phyloP scores from a whole-genome alignment of 2,113 vertebrate genomes.

The Gymnobelideus leadbeateri region DNA sequence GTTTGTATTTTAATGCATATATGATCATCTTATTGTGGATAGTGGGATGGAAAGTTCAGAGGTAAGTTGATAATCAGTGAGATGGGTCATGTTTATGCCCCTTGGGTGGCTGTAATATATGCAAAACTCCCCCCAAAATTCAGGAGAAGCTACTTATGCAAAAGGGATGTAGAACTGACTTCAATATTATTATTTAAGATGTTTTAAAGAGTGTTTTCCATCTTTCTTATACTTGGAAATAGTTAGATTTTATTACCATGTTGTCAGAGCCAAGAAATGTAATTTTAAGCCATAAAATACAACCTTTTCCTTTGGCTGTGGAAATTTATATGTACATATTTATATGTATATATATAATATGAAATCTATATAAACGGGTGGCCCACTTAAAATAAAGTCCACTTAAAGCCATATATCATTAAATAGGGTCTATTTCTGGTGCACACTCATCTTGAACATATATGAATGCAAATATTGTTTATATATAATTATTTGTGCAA shows the following conservation, averaged over 20 bases:
- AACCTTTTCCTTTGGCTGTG: conserved; percentile 76
- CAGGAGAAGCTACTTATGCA: conserved; percentile 72
- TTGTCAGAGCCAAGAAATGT: conserved; percentile 77
- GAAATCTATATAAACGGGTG: conserved; percentile 82
- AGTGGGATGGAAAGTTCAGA: conserved; percentile 58
- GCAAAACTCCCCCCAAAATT: conserved; percentile 67
- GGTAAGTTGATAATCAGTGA: conserved; percentile 63
- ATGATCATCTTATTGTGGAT: conserved; percentile 63
- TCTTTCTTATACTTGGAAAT: conserved; percentile 78
- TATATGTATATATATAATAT: conserved; percentile 76
- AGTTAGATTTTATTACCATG: conserved; percentile 76
- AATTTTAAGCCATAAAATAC: conserved; percentile 76
- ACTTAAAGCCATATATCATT: conserved; percentile 60
- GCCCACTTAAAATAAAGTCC: conserved; percentile 88
- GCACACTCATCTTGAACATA: neutral
- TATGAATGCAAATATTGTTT: neutral
- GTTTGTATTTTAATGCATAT: conserved; percentile 78
- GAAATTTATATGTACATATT: conserved; percentile 82
- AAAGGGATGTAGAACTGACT: conserved; percentile 52
- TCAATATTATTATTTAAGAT: conserved; percentile 75
- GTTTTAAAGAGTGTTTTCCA: conserved; percentile 73
- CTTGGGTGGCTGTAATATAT: conserved; percentile 57
- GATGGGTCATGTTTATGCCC: conserved; percentile 54
- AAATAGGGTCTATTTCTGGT: neutral
- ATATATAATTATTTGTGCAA: neutral